Evolutionary conservation across 2,113 vertebrate species (phyloP).

Genomic region (Ramphastos sulfuratus): DNA sequence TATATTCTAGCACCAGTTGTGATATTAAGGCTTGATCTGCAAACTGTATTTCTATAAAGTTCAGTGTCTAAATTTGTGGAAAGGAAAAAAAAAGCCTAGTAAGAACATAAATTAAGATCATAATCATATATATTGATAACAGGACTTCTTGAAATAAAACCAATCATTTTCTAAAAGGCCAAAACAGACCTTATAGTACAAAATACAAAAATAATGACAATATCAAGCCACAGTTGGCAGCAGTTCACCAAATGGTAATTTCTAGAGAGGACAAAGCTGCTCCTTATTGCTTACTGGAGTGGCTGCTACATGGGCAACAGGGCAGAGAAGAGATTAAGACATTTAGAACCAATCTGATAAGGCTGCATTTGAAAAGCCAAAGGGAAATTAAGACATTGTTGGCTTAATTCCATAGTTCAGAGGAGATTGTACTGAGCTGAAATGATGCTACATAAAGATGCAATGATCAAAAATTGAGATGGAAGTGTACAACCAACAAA

Average conservation of each 20-base stretch:
- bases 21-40: not conserved
- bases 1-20: not conserved
- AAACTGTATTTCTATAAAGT: not conserved
- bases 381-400: constrained; percentile 9
- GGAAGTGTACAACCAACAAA: not conserved
- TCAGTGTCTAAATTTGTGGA: not conserved
- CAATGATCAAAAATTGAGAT: not conserved
- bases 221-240: not conserved
- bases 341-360: not conserved
- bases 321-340: not conserved
- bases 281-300: not conserved
- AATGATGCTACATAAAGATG: not conserved
- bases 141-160: not conserved
- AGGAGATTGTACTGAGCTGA: not conserved
- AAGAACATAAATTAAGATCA: not conserved
- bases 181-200: not conserved
- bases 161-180: not conserved
- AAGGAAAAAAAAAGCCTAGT: not conserved
- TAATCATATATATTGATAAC: not conserved
- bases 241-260: not conserved
- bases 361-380: constrained; percentile 11
- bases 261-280: not conserved
- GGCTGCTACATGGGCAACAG: not conserved
- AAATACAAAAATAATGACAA: not conserved
- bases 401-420: not conserved